Base-by-base conservation (phyloP, 1,140 invertebrate species). In the Drosophila littoralis region DNA sequence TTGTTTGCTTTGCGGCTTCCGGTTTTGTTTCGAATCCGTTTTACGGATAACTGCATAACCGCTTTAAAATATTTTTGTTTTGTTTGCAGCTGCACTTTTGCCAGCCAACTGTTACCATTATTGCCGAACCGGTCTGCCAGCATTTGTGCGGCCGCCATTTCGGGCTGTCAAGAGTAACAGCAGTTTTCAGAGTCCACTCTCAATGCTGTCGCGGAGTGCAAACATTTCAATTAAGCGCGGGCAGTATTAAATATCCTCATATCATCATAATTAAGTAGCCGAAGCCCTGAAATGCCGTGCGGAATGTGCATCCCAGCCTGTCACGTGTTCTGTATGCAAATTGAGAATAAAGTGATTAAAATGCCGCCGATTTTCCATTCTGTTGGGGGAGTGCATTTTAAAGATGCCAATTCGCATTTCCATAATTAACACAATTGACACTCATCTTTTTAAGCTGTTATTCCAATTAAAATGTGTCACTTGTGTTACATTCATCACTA, bases 1-100 rank as follows among this genome's bases (percentile, higher is more conserved):
- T 84, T 84, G 80, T 89, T 89, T 89, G 84, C 82, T 88, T 86
- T 86, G 82, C 40, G 84, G 83, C 79, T 88, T 88, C 83, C 83
- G 79, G 84, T 89, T 81, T 88, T 77, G 74, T 75, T 81, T 58
- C 50, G 57, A 79, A 81, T 82, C 75, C 79, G 78, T 77, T 77
- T 77, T 64, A 77, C 77, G 73, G 76, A 71, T 79, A 72, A 63
- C 67, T 79, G 77, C 77, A 79, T 72, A 76, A 79, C 73, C 77
- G 73, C 63, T 79, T 79, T 79, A 67, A 75, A 77, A 76, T 71
- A 71, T 74, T 74, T 69, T 43, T 38, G 63, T 43, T 65, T 32
- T 52, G 28, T 60, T 68, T 43, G 32, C 42, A 38, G 54, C 43
- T 38, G 51, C 35, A 32, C n/a, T 38, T 38, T 42, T 52, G 60